Conservation (phyloP, 2,797 vertebrate species). For the Enteromius paludinosus region DNA sequence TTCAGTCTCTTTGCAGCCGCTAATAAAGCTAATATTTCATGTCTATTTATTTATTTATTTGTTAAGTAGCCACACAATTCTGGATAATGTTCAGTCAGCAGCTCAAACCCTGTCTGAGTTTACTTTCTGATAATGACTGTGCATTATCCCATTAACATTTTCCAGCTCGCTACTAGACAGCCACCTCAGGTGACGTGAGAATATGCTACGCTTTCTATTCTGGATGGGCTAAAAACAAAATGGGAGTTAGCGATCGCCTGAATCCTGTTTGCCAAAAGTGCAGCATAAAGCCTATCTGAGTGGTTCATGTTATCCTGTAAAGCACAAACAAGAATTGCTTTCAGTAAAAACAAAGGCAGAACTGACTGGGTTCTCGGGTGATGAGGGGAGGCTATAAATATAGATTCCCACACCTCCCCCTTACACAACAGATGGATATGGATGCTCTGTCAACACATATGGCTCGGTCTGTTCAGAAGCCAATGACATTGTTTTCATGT, state of each 20-base stretch:
- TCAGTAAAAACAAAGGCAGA: constrained; percentile 40
- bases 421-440: constrained; percentile 41
- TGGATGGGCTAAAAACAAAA: constrained; percentile 19
- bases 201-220: constrained; percentile 42
- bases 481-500: constrained; percentile 39
- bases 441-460: constrained; percentile 41
- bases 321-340: constrained; percentile 8
- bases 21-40: neutral
- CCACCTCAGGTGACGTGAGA: neutral
- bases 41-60: neutral
- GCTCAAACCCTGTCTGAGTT: constrained; percentile 1
- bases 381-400: constrained; percentile 58
- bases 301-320: constrained; percentile 25
- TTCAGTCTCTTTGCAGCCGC: neutral
- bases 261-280: constrained; percentile 12
- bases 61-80: neutral
- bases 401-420: constrained; percentile 18
- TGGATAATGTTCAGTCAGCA: neutral
- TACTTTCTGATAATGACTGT: neutral
- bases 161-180: neutral
- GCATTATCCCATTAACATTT: neutral
- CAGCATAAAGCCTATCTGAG: neutral
- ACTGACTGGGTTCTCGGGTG: constrained; percentile 45
- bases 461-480: constrained; percentile 21
- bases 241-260: neutral